These are phyloP conservation scores for Cryptosula pallasiana DNA, from an alignment of 2,888 invertebrate genomes.

Conservation along the genomic window DNA sequence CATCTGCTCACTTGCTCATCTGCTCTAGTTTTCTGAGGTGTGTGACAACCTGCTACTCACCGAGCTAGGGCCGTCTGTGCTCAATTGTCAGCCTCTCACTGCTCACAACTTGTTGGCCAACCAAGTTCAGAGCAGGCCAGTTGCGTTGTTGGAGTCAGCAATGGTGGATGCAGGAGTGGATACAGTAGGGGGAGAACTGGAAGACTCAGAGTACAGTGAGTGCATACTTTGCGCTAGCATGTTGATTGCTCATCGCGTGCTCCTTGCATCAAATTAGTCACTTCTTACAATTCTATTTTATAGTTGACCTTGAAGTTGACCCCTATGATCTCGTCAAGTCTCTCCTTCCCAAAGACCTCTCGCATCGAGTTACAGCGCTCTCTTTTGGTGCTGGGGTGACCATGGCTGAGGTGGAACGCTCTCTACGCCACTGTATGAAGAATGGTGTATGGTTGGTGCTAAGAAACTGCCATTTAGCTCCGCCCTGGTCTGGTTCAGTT, in stretches of 20 bases:
- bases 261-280: slow-evolving; percentile 28
- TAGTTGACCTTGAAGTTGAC: slow-evolving; percentile 30
- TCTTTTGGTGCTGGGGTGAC: slow-evolving; percentile 45
- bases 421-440: slow-evolving; percentile 42
- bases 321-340: slow-evolving; percentile 44
- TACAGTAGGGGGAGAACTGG: no score
- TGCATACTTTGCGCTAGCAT: no score
- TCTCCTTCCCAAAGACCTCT: slow-evolving; percentile 42
- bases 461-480: slow-evolving; percentile 47
- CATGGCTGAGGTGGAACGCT: slow-evolving; percentile 38
- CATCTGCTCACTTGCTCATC: no score
- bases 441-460: slow-evolving; percentile 48
- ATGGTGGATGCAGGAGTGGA: background rate
- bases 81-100: background rate
- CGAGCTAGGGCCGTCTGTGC: slow-evolving; percentile 38
- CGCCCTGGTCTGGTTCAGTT: slow-evolving; percentile 31
- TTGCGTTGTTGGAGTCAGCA: slow-evolving; percentile 33
- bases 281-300: background rate
- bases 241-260: no score
- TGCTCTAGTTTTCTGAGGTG: slow-evolving; percentile 45
- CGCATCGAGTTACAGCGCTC: slow-evolving; percentile 42
- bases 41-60: slow-evolving; percentile 39
- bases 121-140: background rate
- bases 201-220: no score
- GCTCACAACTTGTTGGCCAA: background rate